phyloP scores from a whole-genome alignment of 2,113 vertebrate species.

The Phaetusa simplex region DNA sequence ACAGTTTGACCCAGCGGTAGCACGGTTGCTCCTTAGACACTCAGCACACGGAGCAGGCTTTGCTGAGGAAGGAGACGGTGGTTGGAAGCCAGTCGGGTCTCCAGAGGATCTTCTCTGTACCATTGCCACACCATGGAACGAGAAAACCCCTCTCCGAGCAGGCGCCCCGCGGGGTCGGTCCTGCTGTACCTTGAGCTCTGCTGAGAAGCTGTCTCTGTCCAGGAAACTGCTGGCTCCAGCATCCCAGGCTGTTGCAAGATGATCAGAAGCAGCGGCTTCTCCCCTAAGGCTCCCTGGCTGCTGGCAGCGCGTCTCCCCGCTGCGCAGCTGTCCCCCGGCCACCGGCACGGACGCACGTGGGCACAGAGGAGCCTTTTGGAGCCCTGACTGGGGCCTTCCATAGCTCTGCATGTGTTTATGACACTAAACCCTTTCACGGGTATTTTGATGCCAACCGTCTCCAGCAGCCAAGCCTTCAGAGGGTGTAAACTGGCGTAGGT shows the following conservation, averaged over 20 bases:
- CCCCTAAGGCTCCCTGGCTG: not conserved
- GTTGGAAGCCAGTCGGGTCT: not conserved
- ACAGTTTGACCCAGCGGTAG: not conserved
- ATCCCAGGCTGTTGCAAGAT: not conserved
- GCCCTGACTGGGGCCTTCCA: not conserved
- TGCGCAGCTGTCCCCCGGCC: not conserved
- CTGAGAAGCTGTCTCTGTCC: not conserved
- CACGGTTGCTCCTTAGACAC: not conserved
- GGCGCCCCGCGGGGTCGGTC: fast-evolving
- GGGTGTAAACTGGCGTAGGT: not conserved
- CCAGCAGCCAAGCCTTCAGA: not conserved
- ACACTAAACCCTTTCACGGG: not conserved
- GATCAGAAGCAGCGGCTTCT: not conserved
- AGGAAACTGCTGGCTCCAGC: not conserved
- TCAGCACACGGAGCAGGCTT: not conserved
- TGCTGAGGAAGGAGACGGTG: not conserved
- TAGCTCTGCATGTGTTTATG: not conserved
- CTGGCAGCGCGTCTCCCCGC: not conserved
- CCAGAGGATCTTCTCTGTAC: not conserved
- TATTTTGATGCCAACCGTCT: not conserved
- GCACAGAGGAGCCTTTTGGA: not conserved
- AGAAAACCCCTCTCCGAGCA: not conserved
- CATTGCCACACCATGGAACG: not conserved
- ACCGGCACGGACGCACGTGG: not conserved
- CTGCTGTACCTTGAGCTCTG: not conserved